These are phyloP conservation scores for Neolamprologus modestus DNA, from an alignment of 2,113 vertebrate genomes.

Conservation along the genomic window DNA sequence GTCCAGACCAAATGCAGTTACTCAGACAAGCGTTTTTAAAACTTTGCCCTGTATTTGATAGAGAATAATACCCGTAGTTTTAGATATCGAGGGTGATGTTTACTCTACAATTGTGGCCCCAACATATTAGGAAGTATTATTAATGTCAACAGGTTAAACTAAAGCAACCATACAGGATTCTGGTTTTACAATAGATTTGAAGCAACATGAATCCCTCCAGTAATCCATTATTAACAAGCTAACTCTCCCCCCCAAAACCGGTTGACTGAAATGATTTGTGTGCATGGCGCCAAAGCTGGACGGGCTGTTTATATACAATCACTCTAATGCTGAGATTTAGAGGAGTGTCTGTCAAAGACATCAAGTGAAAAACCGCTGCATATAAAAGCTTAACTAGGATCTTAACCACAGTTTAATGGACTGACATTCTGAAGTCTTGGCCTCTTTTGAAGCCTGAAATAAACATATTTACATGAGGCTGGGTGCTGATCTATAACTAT, in stretches of 20 bases:
- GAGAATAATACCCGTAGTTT: neutral
- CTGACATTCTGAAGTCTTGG: neutral
- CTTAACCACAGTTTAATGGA: neutral
- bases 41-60: neutral
- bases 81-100: neutral
- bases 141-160: neutral
- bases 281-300: neutral
- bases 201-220: neutral
- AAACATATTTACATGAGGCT: neutral
- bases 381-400: neutral
- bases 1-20: neutral
- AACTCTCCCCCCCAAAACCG: neutral
- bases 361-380: neutral
- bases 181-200: neutral
- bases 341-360: neutral
- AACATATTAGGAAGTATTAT: neutral
- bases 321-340: neutral
- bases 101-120: neutral
- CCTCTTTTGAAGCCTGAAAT: neutral
- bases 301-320: neutral
- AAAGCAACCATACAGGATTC: neutral
- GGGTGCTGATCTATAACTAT: neutral
- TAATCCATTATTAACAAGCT: neutral
- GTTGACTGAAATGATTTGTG: neutral
- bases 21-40: neutral